phyloP scores from a whole-genome alignment of 1,140 invertebrate species.

The Chrysomallon squamiferum region DNA sequence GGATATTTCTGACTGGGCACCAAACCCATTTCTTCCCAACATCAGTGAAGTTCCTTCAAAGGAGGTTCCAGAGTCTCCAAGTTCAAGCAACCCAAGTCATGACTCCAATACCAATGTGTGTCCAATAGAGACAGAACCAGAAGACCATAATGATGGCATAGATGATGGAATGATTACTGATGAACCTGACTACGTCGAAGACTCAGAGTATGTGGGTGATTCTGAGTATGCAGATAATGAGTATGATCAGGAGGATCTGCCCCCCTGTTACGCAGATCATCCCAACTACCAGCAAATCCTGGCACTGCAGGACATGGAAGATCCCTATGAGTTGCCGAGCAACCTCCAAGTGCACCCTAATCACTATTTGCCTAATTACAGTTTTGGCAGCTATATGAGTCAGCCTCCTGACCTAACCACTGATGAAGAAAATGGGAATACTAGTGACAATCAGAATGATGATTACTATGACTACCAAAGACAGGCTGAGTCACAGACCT shows the following conservation, averaged over 20 bases:
- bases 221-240: constrained; percentile 69
- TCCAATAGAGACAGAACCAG: constrained; percentile 9
- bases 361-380: constrained; percentile 77
- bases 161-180: constrained; percentile 16
- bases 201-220: constrained; percentile 76
- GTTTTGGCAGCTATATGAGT: constrained; percentile 28
- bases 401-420: constrained; percentile 23
- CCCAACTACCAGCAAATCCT: constrained; percentile 63
- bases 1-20: constrained; percentile 95
- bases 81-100: constrained; percentile 84
- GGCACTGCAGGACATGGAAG: constrained; percentile 49
- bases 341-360: constrained; percentile 81
- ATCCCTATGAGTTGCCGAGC: constrained; percentile 65
- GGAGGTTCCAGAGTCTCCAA: constrained; percentile 82
- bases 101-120: constrained; percentile 74
- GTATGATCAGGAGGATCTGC: constrained; percentile 60
- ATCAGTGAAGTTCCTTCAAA: constrained; percentile 91
- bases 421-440: constrained; percentile 38
- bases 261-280: constrained; percentile 32
- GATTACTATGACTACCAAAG: constrained; percentile 61
- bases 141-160: constrained; percentile 8
- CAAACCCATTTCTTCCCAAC: constrained; percentile 77
- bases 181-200: constrained; percentile 73
- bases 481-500: constrained; percentile 32
- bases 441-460: constrained; percentile 63